These are phyloP conservation scores for Agrypnus murinus DNA, from an alignment of 2,888 invertebrate species.

Conservation along the genomic window DNA sequence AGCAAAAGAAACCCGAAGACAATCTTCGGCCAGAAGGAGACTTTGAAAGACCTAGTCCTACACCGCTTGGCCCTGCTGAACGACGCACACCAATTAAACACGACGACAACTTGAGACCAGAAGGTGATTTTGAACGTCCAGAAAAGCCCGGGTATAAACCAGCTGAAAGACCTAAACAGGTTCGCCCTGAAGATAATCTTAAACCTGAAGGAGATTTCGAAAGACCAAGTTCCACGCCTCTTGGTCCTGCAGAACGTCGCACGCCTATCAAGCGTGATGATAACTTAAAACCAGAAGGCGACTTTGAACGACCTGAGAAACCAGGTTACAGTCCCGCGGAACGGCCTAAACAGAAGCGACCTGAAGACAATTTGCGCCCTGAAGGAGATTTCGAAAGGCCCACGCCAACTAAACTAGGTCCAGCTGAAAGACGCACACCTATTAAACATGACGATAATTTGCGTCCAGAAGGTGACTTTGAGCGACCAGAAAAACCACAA, in stretches of 20 bases:
- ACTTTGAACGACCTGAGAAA: conserved; percentile 69
- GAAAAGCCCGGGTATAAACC: conserved; percentile 61
- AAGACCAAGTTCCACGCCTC: conserved; percentile 61
- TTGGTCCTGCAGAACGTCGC: conserved; percentile 57
- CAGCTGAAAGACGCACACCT: conserved; percentile 70
- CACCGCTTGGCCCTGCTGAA: conserved; percentile 65
- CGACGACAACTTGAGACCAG: conserved; percentile 72
- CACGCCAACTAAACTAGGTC: conserved; percentile 67
- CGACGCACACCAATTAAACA: conserved; percentile 67
- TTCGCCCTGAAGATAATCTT: conserved; percentile 72
- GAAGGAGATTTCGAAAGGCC: conserved; percentile 77
- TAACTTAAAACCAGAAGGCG: conserved; percentile 72
- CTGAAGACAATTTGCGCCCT: conserved; percentile 76
- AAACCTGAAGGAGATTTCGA: conserved; percentile 71
- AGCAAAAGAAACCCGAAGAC: conserved; percentile 69
- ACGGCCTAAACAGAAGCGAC: conserved; percentile 73
- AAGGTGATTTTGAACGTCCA: conserved; percentile 73
- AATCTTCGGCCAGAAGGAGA: conserved; percentile 71
- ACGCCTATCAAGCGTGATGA: conserved; percentile 72
- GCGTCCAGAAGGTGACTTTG: conserved; percentile 76
- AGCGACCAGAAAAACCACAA: conserved; percentile 67
- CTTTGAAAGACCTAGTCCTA: conserved; percentile 71
- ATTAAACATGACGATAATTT: conserved; percentile 73
- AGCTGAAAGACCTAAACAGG: conserved; percentile 69
- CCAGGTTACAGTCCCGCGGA: conserved; percentile 71